phyloP scores from a whole-genome alignment of 2,888 invertebrate genomes.

The Chorisops tibialis region DNA sequence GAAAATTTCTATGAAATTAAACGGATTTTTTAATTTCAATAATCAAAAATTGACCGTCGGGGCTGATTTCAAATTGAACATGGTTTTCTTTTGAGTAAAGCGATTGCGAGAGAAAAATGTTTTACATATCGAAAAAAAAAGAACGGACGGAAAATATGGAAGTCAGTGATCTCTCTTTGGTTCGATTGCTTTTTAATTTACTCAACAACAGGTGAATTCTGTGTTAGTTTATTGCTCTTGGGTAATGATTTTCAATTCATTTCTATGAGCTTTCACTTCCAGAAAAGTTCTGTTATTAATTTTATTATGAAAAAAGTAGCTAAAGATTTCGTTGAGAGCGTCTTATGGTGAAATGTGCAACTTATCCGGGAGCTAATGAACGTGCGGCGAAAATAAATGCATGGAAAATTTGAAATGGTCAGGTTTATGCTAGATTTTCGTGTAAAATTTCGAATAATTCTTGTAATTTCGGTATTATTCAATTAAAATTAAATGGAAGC shows the following conservation, averaged over 20 bases:
- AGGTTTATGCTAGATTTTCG: too few species aligned
- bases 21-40: too few species aligned
- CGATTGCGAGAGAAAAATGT: too few species aligned
- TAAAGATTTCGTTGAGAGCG: slow-evolving; percentile 1
- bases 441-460: too few species aligned
- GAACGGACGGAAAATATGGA: background rate
- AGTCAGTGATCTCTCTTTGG: slow-evolving; percentile 10
- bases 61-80: too few species aligned
- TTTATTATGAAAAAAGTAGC: background rate
- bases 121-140: too few species aligned
- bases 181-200: slow-evolving; percentile 14
- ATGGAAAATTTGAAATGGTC: too few species aligned
- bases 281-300: slow-evolving; percentile 23
- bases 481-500: too few species aligned
- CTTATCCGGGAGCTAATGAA: slow-evolving; percentile 13
- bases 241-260: slow-evolving; percentile 23
- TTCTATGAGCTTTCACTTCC: slow-evolving; percentile 15
- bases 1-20: too few species aligned
- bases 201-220: slow-evolving; percentile 5
- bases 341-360: slow-evolving; percentile 1
- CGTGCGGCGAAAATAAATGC: background rate
- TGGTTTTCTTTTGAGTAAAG: too few species aligned
- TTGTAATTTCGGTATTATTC: too few species aligned
- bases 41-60: too few species aligned
- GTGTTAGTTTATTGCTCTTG: slow-evolving; percentile 17